Base-by-base conservation (phyloP, 2,797 vertebrate species). In the Cichlasoma orientale region DNA sequence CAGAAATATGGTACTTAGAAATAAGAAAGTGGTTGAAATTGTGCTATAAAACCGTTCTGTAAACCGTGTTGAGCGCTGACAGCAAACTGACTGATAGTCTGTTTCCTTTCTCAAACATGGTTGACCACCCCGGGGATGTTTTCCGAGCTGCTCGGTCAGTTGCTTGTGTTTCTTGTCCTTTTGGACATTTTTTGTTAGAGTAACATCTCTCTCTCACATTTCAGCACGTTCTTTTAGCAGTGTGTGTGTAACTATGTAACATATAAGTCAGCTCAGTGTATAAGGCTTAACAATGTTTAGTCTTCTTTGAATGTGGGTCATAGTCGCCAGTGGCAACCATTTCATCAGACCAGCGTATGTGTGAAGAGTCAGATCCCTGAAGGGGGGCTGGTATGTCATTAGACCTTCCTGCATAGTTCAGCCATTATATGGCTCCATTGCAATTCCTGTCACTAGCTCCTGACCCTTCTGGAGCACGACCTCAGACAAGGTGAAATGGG, bases 371-470 rank as follows among this genome's bases (percentile, higher is more conserved):
- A 76, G 72, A 80, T 82, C 80, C 82, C 90, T 7, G 7, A 76
- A 80, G 84, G 72, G 73, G 52, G 59, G n/a, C 78, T 58, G 80
- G 63, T 78, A 58, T 91, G 87, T 88, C 86, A 91, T 89, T 86
- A 86, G 86, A 84, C 79, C 84, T 80, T 86, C 75, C 77, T 87
- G 92, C 87, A 87, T 83, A 86, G 85, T 86, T 88, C 84, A 75
- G 86, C 83, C 79, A 59, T 86, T 87, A 82, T 79, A 79, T 25
- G 9, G 52, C 73, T 82, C 72, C 4, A 54, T 79, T 75, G 74
- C 88, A 79, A 41, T 82, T 83, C 68, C 86, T 47, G 74, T 82
- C 82, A 82, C 76, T 70, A 52, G 56, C 74, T 85, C 70, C 83
- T 77, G 84, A 88, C 91, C 89, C 79, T 82, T 81, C 71, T 63